These are phyloP conservation scores for Drosophila teissieri DNA, from an alignment of 1,140 invertebrate genomes.

Conservation along the genomic window DNA sequence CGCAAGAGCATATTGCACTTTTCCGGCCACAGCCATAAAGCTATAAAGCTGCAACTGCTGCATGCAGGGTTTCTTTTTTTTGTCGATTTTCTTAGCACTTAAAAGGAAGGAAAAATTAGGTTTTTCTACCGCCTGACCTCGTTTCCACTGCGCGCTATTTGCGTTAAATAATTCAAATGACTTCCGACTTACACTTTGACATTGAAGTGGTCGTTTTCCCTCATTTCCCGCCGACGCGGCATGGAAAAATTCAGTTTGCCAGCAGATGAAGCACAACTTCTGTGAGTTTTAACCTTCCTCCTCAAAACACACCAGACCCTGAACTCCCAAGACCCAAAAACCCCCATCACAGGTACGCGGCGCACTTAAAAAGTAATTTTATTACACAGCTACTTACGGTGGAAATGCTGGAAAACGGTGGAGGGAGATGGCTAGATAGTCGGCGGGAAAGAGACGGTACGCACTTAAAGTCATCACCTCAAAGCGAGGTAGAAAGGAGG, in stretches of 20 bases:
- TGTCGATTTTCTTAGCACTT: conserved; percentile 13
- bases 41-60: not conserved
- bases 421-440: not conserved
- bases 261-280: conserved; percentile 55
- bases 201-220: conserved; percentile 25
- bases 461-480: conserved; percentile 35
- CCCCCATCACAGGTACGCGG: conserved; percentile 42
- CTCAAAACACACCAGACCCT: not conserved
- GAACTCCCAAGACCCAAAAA: not conserved
- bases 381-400: conserved; percentile 76
- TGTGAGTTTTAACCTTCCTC: not conserved
- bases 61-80: not conserved
- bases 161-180: conserved; percentile 75
- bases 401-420: not conserved
- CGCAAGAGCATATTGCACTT: conserved; percentile 55
- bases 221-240: conserved; percentile 20
- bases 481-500: conserved; percentile 36
- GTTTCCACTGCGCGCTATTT: conserved; percentile 4
- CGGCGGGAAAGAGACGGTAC: not conserved
- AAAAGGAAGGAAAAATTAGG: not conserved
- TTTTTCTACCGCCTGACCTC: not conserved
- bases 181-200: conserved; percentile 75
- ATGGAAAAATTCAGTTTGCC: conserved; percentile 8
- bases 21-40: conserved; percentile 1
- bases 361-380: conserved; percentile 81